Evolutionary conservation across 2,113 vertebrate species (phyloP).

Genomic region (Forbesichthys agassizii): DNA sequence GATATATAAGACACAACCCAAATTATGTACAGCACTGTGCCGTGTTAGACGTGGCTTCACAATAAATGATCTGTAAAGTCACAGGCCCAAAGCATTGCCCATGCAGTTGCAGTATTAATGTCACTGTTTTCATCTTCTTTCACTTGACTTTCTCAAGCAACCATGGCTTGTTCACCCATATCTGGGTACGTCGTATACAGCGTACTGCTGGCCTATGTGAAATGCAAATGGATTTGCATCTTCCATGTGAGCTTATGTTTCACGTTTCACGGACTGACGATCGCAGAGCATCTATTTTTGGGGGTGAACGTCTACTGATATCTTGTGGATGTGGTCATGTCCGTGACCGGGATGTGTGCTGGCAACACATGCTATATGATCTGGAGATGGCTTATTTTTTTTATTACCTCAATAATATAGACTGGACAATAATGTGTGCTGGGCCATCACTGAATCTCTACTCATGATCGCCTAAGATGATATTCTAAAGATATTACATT

Average conservation of each 20-base stretch:
- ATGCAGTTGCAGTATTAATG: background rate
- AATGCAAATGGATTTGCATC: background rate
- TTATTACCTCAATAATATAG: too few relatives aligned
- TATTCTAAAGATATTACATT: too few relatives aligned
- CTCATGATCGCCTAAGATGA: too few relatives aligned
- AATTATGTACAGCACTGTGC: background rate
- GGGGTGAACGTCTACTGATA: constrained; percentile 5
- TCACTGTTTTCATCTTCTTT: background rate
- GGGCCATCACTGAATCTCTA: too few relatives aligned
- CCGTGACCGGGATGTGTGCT: background rate
- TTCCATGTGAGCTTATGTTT: background rate
- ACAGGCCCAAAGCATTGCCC: background rate
- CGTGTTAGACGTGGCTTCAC: background rate
- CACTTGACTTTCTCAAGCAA: constrained; percentile 13
- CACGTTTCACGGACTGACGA: background rate
- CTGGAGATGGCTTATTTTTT: background rate
- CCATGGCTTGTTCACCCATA: constrained; percentile 1
- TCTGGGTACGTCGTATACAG: constrained; percentile 3
- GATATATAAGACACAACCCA: constrained; percentile 17
- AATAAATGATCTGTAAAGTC: background rate
- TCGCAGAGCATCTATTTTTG: constrained; percentile 6
- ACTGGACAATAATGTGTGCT: too few relatives aligned
- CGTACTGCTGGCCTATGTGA: constrained; percentile 7
- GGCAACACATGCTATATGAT: background rate
- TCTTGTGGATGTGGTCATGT: background rate